phyloP scores from a whole-genome alignment of 2,113 vertebrate species.

The Rissa tridactyla region DNA sequence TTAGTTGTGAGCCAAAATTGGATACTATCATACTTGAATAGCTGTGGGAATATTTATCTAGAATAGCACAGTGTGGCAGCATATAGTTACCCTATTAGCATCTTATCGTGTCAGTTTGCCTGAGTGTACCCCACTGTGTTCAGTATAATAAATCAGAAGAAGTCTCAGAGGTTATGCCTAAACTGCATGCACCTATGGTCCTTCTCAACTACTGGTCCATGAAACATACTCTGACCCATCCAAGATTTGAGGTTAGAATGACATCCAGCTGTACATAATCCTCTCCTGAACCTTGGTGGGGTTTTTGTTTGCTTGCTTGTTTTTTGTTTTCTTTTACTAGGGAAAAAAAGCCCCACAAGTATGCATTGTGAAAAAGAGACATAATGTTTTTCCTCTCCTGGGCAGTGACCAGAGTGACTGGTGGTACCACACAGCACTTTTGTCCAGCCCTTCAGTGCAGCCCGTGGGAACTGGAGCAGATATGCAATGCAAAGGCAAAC shows the following conservation, averaged over 20 bases:
- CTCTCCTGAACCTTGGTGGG: background rate
- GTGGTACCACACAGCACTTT: background rate
- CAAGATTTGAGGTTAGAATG: background rate
- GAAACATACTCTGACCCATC: background rate
- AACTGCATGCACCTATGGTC: rapidly evolving
- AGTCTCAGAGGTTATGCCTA: background rate
- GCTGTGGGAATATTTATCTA: background rate
- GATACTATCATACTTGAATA: background rate
- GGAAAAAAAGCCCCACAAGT: background rate
- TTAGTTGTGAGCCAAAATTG: background rate
- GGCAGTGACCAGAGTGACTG: background rate
- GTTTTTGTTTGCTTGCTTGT: background rate
- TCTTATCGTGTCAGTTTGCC: background rate
- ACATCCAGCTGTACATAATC: background rate
- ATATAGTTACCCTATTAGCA: background rate
- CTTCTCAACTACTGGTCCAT: background rate
- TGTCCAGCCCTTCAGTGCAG: background rate
- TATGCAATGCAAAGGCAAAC: background rate
- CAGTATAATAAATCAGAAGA: background rate
- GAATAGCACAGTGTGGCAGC: background rate
- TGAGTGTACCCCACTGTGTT: background rate
- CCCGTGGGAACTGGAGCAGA: background rate
- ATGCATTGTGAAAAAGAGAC: background rate
- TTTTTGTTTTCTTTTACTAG: background rate
- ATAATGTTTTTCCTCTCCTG: background rate